Evolutionary conservation across 2,888 invertebrate species (phyloP), one percentile per base, ranked within the genome.

Genomic region (Atethmia centrago): DNA sequence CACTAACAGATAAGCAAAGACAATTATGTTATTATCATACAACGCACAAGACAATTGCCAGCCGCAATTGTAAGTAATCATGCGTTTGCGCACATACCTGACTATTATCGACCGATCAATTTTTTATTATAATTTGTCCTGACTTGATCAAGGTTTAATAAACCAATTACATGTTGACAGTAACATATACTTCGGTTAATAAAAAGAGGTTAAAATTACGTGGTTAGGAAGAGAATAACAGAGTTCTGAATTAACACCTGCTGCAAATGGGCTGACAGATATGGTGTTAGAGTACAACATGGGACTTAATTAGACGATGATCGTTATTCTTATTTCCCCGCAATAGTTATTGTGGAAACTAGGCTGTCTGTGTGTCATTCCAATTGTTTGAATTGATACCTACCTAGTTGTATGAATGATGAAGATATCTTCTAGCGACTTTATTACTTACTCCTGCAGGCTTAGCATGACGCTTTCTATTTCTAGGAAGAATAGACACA

Each of bases 61-160:
- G 10, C 19, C 49, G 53, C 77, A 84, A 79, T 77, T 70, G 61
- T 58, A 31, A 42, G 73, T 56, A 80, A 80, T 85, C 70, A 76
- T 86, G 64, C 36, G 36, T 36, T 5, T 36, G 36, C 36, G 36
- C 63, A 42, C 66, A 56, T 65, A 78, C 64, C 56, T 40, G 0
- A 64, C 74, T 83, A 86, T 85, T 85, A 85, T 77, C 83, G 65
- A 61, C 40, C 72, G 71, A 84, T 81, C 67, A 77, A 5, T 69
- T 82, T 83, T 84, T 77, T 82, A 63, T 53, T 40, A 77, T 83
- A 70, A 85, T 83, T 83, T 73, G 81, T 85, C 74, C 65, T 62
- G 85, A 77, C 77, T 81, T 77, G 79, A 86, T 81, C 83, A 85
- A 31, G 74, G 79, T 79, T 77, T 85, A 77, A 83, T 83, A 79